These are phyloP conservation scores for Beris morrisii DNA, from an alignment of 2,888 invertebrate genomes.

Conservation along the genomic window DNA sequence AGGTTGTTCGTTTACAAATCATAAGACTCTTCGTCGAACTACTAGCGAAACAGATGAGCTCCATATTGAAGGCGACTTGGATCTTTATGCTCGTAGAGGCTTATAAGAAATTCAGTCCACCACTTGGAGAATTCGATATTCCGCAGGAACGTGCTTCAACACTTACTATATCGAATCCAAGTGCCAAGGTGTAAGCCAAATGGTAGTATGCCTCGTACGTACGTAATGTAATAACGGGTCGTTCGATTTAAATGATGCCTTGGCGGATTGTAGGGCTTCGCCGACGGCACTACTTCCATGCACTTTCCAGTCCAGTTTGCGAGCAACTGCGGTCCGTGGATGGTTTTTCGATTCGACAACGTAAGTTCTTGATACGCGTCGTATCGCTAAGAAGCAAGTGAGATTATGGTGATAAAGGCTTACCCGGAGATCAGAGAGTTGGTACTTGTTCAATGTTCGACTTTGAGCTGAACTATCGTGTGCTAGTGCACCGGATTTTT, in stretches of 20 bases:
- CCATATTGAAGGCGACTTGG: neutral
- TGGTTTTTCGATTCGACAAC: conserved; percentile 12
- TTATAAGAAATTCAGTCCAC: conserved; percentile 33
- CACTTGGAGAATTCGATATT: conserved; percentile 26
- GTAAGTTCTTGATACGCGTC: conserved; percentile 10
- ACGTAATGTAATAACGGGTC: conserved; percentile 33
- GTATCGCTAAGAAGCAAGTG: conserved; percentile 2
- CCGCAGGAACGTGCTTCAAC: conserved; percentile 16
- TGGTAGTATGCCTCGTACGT: conserved; percentile 23
- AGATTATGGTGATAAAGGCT: conserved; percentile 27
- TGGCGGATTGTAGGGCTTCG: conserved; percentile 32
- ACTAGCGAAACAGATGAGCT: neutral
- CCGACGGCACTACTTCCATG: conserved; percentile 18
- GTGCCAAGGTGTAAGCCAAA: conserved; percentile 10
- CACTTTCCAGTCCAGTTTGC: conserved; percentile 29
- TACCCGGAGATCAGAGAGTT: conserved; percentile 5
- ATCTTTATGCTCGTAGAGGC: conserved; percentile 12
- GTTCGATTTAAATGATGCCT: conserved; percentile 34
- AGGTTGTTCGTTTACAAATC: neutral
- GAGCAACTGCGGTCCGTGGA: conserved; percentile 29
- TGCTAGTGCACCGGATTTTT: conserved; percentile 49
- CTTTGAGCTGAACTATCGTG: conserved; percentile 40
- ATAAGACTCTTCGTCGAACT: neutral
- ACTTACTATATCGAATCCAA: neutral
- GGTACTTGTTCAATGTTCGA: conserved; percentile 18